Evolutionary conservation across 2,113 vertebrate species (phyloP).

Genomic region (Sclerurus mexicanus): DNA sequence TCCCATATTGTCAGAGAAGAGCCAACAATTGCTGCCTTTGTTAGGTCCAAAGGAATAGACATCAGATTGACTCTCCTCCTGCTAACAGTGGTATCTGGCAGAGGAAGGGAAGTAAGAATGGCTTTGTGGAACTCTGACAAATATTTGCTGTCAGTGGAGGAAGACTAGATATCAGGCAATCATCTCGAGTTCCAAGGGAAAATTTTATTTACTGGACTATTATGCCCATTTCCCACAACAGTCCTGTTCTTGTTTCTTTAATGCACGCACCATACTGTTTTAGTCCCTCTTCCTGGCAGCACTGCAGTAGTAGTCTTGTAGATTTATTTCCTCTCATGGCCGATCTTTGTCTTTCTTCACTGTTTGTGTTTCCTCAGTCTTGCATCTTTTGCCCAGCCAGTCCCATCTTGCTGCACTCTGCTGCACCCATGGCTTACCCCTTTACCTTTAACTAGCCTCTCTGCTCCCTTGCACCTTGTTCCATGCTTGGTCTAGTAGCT

Average conservation of each 20-base stretch:
- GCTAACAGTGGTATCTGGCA: background rate
- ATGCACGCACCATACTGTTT: background rate
- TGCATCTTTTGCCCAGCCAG: background rate
- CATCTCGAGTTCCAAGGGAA: background rate
- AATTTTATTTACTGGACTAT: background rate
- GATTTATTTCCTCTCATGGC: background rate
- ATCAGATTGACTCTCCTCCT: background rate
- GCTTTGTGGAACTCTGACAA: background rate
- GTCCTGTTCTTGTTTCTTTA: background rate
- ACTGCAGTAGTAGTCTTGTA: background rate
- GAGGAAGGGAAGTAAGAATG: background rate
- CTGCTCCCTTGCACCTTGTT: background rate
- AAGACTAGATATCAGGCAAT: background rate
- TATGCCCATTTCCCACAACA: background rate
- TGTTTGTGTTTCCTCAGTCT: background rate
- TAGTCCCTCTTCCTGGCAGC: conserved; percentile 2
- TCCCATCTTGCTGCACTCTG: rapidly evolving
- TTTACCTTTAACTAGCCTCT: background rate
- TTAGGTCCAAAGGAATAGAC: background rate
- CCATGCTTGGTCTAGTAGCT: background rate
- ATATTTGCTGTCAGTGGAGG: background rate
- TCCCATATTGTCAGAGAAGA: background rate
- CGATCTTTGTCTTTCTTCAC: background rate
- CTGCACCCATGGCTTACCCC: background rate
- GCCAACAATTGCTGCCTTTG: background rate